phyloP scores from a whole-genome alignment of 1,140 invertebrate species.

The Globodera ellingtonae region DNA sequence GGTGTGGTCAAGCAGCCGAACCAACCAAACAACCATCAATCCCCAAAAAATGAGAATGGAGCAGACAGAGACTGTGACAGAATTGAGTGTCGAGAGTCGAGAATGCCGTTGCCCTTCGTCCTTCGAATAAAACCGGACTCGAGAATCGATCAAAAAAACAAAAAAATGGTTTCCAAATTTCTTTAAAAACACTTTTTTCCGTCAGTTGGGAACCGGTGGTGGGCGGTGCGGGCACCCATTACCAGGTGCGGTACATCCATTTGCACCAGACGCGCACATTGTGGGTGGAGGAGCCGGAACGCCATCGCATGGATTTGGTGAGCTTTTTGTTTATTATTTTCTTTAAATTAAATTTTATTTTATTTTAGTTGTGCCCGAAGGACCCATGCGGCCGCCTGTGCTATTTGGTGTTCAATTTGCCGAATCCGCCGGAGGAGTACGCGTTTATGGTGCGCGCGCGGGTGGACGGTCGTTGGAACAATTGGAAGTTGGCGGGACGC shows the following conservation, averaged over 20 bases:
- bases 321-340: too few species aligned
- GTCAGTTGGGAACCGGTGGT: constrained; percentile 56
- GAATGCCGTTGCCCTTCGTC: too few species aligned
- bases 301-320: constrained; percentile 44
- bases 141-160: too few species aligned
- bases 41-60: too few species aligned
- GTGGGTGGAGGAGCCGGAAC: constrained; percentile 56
- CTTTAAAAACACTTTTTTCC: background rate
- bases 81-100: too few species aligned
- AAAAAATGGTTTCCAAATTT: too few species aligned
- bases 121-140: too few species aligned
- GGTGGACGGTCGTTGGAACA: constrained; percentile 64
- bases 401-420: constrained; percentile 64
- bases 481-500: constrained; percentile 60
- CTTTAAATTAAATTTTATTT: background rate
- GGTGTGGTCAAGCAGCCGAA: too few species aligned
- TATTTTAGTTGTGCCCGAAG: constrained; percentile 55
- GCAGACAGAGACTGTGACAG: too few species aligned
- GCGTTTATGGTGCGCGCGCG: constrained; percentile 60
- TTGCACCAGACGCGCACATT: constrained; percentile 49
- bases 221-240: constrained; percentile 57
- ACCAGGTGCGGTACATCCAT: constrained; percentile 62
- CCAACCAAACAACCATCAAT: too few species aligned
- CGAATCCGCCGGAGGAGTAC: constrained; percentile 55
- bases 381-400: constrained; percentile 59